Base-by-base conservation (phyloP, 2,888 invertebrate species). In the Macropis europaea region DNA sequence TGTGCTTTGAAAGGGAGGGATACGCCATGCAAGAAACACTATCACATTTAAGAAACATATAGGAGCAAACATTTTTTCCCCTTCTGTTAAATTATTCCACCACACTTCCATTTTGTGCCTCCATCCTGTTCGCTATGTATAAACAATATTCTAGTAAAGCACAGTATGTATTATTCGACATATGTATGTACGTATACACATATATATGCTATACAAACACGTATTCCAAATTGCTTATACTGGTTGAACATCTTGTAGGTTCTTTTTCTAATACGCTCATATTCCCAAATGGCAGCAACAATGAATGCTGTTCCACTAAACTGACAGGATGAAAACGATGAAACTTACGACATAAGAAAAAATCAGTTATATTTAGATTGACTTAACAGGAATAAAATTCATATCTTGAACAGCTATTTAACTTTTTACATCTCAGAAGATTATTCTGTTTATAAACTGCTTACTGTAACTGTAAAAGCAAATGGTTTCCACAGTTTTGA, bases 241-340 rank as follows among this genome's bases (percentile, higher is more conserved):
- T 63, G 72, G 74, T 84, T 76, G 6, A 83, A 74, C 56, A 83
- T 54, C 53, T 56, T 83, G 13, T 84, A 82, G 11, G 86, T 84
- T 64, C 77, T 81, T 26, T 72, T 73, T 60, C 92, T 84, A 77
- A 92, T 87, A 63, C 90, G 92, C 90, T 98, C 98, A 91, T 98
- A 97, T 90, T 97, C 96, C 95, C 96, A 96, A 76, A 98, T 94
- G 15, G 95, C 93, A 80, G 95, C 95, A 15, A 94, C 95, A 24
- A 93, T 91, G 85, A 97, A 92, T 86, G 95, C 94, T 15, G 93
- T 92, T 45, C 94, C 90, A 84, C 93, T 92, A 79, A 95, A 93
- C 95, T 95, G 34, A 56, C 62, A 43, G 57, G 45, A 61, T 4
- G 48, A 69, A 76, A 67, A 56, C n/a, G 32, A 15, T 40, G n/a